Evolutionary conservation across 2,797 vertebrate species (phyloP).

Genomic region (Choloepus didactylus): DNA sequence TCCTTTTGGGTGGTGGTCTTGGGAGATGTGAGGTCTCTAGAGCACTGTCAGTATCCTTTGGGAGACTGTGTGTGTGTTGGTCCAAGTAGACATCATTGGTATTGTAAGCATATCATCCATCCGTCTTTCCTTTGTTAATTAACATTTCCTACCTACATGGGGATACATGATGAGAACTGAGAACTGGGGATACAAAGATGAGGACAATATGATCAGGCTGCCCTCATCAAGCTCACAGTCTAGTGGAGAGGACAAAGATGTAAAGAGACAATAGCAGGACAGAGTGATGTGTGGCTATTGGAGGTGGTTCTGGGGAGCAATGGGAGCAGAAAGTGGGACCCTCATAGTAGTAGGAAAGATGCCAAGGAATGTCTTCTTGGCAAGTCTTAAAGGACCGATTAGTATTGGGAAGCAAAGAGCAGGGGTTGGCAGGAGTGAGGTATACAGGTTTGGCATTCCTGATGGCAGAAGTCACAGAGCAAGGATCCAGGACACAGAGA

Average conservation of each 20-base stretch:
- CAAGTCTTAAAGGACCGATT: neutral
- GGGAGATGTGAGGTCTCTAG: too few relatives aligned
- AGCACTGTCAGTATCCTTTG: neutral
- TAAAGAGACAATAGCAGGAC: neutral
- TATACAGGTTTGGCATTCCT: neutral
- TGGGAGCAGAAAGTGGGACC: neutral
- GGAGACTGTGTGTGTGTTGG: neutral
- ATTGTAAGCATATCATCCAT: rapidly evolving
- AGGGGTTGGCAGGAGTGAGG: neutral
- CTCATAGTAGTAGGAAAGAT: neutral
- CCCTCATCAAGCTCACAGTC: neutral
- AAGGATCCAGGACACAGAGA: neutral
- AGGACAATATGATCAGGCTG: neutral
- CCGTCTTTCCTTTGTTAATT: neutral
- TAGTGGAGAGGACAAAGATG: too few relatives aligned
- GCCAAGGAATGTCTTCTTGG: neutral
- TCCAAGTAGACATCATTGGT: neutral
- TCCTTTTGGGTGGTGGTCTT: neutral
- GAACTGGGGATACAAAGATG: too few relatives aligned
- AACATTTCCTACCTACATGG: neutral
- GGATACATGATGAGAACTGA: too few relatives aligned
- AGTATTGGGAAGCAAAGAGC: neutral
- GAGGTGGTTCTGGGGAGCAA: neutral
- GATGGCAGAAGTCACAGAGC: neutral
- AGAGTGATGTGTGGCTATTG: neutral